phyloP scores from a whole-genome alignment of 1,140 invertebrate species.

The Manduca sexta region DNA sequence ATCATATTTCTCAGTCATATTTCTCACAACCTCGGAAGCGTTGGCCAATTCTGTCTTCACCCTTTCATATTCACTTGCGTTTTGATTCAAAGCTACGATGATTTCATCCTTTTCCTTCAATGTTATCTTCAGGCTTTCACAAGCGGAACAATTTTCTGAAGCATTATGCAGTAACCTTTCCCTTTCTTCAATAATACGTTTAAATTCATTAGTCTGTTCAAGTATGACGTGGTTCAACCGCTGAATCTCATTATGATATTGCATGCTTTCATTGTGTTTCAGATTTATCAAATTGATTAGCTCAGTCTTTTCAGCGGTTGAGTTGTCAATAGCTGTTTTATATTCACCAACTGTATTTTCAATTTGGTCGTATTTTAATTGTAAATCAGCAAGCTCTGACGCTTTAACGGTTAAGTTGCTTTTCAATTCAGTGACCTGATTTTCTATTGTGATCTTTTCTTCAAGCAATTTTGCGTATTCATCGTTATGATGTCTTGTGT shows the following conservation, averaged over 20 bases:
- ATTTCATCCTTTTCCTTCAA: constrained; percentile 63
- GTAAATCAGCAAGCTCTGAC: constrained; percentile 22
- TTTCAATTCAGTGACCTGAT: constrained; percentile 20
- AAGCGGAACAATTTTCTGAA: constrained; percentile 39
- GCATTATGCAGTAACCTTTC: constrained; percentile 52
- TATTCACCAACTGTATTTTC: constrained; percentile 40
- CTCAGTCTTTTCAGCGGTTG: constrained; percentile 79
- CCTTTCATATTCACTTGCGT: constrained; percentile 28
- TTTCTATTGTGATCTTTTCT: constrained; percentile 39
- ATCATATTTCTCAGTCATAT: constrained; percentile 74
- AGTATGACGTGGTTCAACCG: constrained; percentile 77
- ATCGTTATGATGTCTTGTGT: constrained; percentile 33
- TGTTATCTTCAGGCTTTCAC: constrained; percentile 36
- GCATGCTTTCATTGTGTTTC: constrained; percentile 88
- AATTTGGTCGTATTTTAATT: constrained; percentile 29
- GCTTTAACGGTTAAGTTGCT: constrained; percentile 23
- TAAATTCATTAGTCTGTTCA: constrained; percentile 66
- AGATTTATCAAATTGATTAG: constrained; percentile 82
- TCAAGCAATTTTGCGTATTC: constrained; percentile 38
- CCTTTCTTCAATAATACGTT: constrained; percentile 70
- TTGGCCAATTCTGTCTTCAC: constrained; percentile 34
- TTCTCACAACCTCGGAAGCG: constrained; percentile 31
- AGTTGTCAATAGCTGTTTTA: constrained; percentile 55
- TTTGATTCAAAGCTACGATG: constrained; percentile 47
- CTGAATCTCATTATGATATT: constrained; percentile 89